Percentiles rank a stretch among this genome's conserved stretches.
Evolutionary conservation across 2,113 vertebrate species (phyloP).

Genomic region (Australoheros scitulus): DNA sequence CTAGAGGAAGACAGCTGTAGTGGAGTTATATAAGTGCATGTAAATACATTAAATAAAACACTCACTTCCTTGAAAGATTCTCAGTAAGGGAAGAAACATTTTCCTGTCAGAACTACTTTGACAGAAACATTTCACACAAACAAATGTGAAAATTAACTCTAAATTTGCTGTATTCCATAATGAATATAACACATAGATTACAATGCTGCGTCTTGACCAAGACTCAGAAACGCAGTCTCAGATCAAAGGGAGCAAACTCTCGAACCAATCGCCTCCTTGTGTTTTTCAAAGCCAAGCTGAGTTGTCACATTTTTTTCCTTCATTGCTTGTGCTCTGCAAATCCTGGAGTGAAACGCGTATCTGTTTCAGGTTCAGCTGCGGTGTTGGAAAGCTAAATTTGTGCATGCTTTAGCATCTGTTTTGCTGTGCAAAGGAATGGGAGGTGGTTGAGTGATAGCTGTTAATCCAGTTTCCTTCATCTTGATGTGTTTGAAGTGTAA

Average conservation of each 20-base stretch:
- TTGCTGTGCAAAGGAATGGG: constrained; percentile 10
- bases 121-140: constrained; percentile 1
- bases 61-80: background rate
- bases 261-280: background rate
- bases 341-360: background rate
- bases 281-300: constrained; percentile 35
- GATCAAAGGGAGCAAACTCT: constrained; percentile 8
- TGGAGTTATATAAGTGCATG: background rate
- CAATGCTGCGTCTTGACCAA: background rate
- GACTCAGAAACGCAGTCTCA: background rate
- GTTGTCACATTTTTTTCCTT: constrained; percentile 22
- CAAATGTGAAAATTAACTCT: background rate
- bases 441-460: background rate
- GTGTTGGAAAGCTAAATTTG: constrained; percentile 25
- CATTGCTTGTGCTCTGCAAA: constrained; percentile 28
- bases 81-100: background rate
- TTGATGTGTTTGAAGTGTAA: constrained; percentile 59
- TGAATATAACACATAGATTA: background rate
- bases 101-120: background rate
- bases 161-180: background rate
- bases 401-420: constrained; percentile 35
- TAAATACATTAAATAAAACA: background rate
- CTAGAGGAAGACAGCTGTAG: background rate
- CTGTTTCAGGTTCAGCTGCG: constrained; percentile 30
- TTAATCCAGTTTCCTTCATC: constrained; percentile 24